Evolutionary conservation across 2,888 invertebrate species (phyloP).

Genomic region (Pyrrhia umbra): DNA sequence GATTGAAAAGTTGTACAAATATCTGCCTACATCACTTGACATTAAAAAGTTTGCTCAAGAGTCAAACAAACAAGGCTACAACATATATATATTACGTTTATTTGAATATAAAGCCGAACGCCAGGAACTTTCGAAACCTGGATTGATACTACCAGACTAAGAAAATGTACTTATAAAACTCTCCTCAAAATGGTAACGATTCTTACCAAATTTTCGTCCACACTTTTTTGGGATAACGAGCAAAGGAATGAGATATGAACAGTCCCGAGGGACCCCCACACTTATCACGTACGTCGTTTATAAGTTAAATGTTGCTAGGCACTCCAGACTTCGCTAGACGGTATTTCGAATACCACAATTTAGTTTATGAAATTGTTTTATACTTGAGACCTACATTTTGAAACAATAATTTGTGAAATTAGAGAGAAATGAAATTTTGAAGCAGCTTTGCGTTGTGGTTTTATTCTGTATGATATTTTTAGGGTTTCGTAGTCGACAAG

Average conservation of each 20-base stretch:
- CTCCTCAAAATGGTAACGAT: slow-evolving; percentile 18
- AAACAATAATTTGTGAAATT: neutral
- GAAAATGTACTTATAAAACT: neutral
- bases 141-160: slow-evolving; percentile 2
- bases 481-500: too few relatives aligned
- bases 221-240: slow-evolving; percentile 50
- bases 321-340: neutral
- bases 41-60: neutral
- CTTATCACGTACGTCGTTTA: slow-evolving; percentile 29
- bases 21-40: neutral
- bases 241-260: slow-evolving; percentile 31
- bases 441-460: too few relatives aligned
- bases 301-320: slow-evolving; percentile 14
- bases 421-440: neutral
- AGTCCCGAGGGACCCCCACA: slow-evolving; percentile 22
- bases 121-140: neutral
- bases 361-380: neutral
- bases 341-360: neutral
- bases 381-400: neutral
- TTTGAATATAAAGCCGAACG: neutral
- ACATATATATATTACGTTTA: neutral
- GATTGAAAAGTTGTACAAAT: neutral
- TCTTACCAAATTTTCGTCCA: slow-evolving; percentile 30
- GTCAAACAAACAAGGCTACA: neutral
- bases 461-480: too few relatives aligned